Conservation (phyloP, 92 coral and sea anemone genomes). For the Metridium senile region DNA sequence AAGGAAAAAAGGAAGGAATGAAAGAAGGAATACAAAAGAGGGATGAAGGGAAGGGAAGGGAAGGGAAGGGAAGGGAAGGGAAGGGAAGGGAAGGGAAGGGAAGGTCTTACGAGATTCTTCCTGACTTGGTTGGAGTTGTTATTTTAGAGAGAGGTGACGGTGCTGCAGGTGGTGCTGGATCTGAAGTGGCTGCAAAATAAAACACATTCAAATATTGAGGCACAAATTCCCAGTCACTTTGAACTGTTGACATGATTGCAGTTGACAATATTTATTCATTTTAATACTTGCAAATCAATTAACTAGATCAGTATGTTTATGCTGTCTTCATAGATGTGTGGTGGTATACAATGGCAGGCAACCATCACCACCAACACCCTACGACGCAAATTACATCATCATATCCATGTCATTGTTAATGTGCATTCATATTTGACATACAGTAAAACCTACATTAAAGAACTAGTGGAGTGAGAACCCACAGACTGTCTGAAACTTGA, state of each 20-base stretch:
- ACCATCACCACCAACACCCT: slow-evolving; percentile 56
- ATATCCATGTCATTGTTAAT: slow-evolving; percentile 2
- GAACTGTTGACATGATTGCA: not conserved
- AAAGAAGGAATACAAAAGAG: not conserved
- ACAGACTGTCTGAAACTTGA: too few species aligned
- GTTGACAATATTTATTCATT: too few species aligned
- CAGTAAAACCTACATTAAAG: too few species aligned
- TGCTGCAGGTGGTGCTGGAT: slow-evolving; percentile 30
- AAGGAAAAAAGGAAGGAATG: not conserved
- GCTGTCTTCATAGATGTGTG: slow-evolving; percentile 54
- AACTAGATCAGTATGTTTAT: slow-evolving; percentile 45
- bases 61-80: not conserved
- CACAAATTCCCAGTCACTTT: too few species aligned
- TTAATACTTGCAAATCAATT: too few species aligned
- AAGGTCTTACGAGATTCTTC: slow-evolving; percentile 80
- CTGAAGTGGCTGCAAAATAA: slow-evolving; percentile 29
- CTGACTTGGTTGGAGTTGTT: slow-evolving; percentile 93
- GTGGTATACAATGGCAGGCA: slow-evolving; percentile 63
- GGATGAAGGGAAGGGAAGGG: not conserved
- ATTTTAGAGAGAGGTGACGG: slow-evolving; percentile 56
- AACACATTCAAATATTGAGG: too few species aligned
- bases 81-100: not conserved
- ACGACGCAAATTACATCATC: slow-evolving; percentile 70
- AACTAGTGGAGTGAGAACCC: too few species aligned
- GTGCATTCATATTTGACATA: too few species aligned